phyloP scores from a whole-genome alignment of 1,140 invertebrate species.

The Reticulitermes speratus region DNA sequence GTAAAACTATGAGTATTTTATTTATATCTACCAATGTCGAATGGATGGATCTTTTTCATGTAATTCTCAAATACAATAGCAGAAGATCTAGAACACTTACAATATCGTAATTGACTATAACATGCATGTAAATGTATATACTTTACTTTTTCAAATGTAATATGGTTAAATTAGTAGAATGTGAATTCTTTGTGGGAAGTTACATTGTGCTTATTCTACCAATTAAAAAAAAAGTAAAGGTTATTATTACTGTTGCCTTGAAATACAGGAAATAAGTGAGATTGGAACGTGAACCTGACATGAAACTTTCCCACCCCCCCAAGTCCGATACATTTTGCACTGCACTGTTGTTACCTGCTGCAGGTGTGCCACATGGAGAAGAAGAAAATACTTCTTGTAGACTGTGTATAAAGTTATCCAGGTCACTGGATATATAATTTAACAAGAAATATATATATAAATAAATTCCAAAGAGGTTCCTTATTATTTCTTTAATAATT shows the following conservation, averaged over 20 bases:
- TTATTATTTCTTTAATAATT: no score
- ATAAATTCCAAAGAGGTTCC: no score
- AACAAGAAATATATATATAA: conserved; percentile 1
- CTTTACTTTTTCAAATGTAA: not conserved
- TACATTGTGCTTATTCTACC: not conserved
- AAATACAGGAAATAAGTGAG: not conserved
- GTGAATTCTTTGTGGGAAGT: not conserved
- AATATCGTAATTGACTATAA: not conserved
- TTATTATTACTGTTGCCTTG: not conserved
- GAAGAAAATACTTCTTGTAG: not conserved
- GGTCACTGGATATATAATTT: conserved; percentile 6
- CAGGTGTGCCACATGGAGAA: not conserved
- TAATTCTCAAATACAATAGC: conserved; percentile 8
- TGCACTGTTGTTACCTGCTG: not conserved
- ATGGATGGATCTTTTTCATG: not conserved
- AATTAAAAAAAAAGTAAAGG: not conserved
- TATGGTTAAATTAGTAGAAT: not conserved
- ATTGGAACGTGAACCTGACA: not conserved
- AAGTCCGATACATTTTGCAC: not conserved
- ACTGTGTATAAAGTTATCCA: not conserved
- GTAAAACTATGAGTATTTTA: not conserved
- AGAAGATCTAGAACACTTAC: not conserved
- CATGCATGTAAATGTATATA: not conserved
- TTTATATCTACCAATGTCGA: not conserved
- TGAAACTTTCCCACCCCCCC: not conserved